Percentiles rank a stretch among this genome's conserved stretches.
Evolutionary conservation across 1,140 invertebrate genomes (phyloP).

Genomic region (Gonioctena quinquepunctata): DNA sequence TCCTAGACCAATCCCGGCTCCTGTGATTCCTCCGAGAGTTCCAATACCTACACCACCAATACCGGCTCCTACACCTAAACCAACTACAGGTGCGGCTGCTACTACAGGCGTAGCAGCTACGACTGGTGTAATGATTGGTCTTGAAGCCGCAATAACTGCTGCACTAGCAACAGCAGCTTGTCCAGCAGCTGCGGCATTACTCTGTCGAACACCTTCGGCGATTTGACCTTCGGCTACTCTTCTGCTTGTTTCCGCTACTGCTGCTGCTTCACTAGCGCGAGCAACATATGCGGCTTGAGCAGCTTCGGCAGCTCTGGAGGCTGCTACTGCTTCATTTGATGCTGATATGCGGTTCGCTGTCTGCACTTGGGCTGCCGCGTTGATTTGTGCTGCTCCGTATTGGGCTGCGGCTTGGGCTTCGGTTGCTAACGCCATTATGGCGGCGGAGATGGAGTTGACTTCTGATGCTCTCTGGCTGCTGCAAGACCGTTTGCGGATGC

Average conservation of each 20-base stretch:
- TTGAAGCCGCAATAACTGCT: not conserved
- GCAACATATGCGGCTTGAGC: not conserved
- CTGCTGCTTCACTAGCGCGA: constrained; percentile 1
- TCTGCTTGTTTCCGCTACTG: not conserved
- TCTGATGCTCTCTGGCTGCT: too few species aligned
- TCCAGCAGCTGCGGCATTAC: not conserved
- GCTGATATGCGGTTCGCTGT: not conserved
- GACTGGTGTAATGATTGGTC: not conserved
- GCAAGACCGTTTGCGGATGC: not conserved
- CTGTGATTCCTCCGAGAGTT: not conserved
- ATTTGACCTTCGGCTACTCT: constrained; percentile 2
- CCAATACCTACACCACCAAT: not conserved
- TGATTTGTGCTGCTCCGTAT: not conserved
- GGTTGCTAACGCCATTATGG: too few species aligned
- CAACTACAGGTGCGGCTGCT: not conserved
- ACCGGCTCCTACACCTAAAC: not conserved
- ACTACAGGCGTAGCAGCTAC: not conserved
- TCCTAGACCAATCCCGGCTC: not conserved
- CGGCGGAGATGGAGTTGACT: too few species aligned
- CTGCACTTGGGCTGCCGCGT: constrained; percentile 1
- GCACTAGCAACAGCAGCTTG: not conserved
- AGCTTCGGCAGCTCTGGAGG: not conserved
- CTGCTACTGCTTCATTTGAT: not conserved
- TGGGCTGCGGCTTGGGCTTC: not conserved
- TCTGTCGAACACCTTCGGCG: not conserved